A percentile compares a stretch with the other conserved stretches of the same genome.
These are phyloP conservation scores for Schizopygopsis pylzovi DNA, from an alignment of 2,797 vertebrate species.

Conservation along the genomic window DNA sequence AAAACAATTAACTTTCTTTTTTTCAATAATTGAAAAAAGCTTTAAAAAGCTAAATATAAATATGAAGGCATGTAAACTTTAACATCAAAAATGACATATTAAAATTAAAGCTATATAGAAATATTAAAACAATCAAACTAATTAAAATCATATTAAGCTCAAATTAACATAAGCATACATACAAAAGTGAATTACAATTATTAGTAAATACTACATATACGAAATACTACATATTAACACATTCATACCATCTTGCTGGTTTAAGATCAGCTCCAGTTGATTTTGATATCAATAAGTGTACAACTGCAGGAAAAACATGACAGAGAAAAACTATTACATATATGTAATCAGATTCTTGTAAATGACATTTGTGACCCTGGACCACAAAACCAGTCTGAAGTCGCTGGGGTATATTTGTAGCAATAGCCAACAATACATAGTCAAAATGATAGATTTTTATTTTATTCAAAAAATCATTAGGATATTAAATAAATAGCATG, in stretches of 20 bases:
- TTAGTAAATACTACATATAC: not conserved
- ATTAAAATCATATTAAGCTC: too few species aligned
- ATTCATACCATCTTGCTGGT: slow-evolving; percentile 41
- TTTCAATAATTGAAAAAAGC: not conserved
- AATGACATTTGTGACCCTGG: not conserved
- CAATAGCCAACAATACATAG: too few species aligned
- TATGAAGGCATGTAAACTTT: not conserved
- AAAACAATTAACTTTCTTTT: not conserved
- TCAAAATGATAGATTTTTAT: too few species aligned
- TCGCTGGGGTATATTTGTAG: too few species aligned
- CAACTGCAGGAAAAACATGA: not conserved
- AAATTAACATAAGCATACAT: too few species aligned
- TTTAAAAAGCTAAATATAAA: not conserved
- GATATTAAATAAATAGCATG: too few species aligned
- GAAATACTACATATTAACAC: not conserved
- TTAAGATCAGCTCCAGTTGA: slow-evolving; percentile 25
- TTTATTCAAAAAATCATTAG: too few species aligned
- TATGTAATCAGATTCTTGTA: not conserved
- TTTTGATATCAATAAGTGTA: not conserved
- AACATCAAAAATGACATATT: not conserved
- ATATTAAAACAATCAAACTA: too few species aligned
- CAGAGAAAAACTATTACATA: not conserved
- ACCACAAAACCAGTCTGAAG: too few species aligned
- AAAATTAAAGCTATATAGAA: not conserved
- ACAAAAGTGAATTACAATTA: not conserved